A percentile compares a stretch with the other conserved stretches of the same genome.
Conservation (phyloP, 2,797 vertebrate genomes). For the Leptatherina wallacei region DNA sequence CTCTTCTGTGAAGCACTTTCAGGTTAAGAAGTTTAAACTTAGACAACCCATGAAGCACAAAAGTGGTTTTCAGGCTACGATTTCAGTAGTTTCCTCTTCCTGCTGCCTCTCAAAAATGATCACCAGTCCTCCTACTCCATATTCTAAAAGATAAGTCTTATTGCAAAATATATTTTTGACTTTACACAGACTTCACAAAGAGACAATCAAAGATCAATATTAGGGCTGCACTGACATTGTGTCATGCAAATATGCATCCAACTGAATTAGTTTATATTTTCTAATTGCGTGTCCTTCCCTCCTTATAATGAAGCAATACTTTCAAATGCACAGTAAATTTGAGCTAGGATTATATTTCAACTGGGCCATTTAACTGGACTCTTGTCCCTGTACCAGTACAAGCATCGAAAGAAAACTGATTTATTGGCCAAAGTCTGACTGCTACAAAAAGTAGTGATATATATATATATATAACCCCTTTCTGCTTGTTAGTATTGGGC, state of each 20-base stretch:
- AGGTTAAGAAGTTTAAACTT: not conserved
- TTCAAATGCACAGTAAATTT: not conserved
- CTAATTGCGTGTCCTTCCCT: not conserved
- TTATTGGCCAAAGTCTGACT: not conserved
- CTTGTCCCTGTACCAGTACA: not conserved
- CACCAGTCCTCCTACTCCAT: not conserved
- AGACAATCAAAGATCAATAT: not conserved
- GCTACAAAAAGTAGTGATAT: not conserved
- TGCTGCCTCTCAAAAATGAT: not conserved
- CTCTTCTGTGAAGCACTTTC: not conserved
- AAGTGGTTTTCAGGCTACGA: not conserved
- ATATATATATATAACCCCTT: not conserved
- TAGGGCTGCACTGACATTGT: not conserved
- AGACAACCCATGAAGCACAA: not conserved
- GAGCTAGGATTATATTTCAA: not conserved
- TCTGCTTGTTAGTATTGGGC: not conserved
- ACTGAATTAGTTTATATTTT: not conserved
- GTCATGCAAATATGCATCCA: not conserved
- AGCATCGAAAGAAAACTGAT: not conserved
- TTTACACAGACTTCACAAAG: not conserved
- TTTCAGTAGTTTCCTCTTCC: not conserved
- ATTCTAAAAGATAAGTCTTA: too few species aligned
- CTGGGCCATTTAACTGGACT: not conserved
- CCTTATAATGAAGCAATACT: not conserved
- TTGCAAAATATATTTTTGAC: not conserved